Percentiles rank a stretch among this genome's conserved stretches.
phyloP scores from a whole-genome alignment of 2,113 vertebrate species.

The Macrotus californicus region DNA sequence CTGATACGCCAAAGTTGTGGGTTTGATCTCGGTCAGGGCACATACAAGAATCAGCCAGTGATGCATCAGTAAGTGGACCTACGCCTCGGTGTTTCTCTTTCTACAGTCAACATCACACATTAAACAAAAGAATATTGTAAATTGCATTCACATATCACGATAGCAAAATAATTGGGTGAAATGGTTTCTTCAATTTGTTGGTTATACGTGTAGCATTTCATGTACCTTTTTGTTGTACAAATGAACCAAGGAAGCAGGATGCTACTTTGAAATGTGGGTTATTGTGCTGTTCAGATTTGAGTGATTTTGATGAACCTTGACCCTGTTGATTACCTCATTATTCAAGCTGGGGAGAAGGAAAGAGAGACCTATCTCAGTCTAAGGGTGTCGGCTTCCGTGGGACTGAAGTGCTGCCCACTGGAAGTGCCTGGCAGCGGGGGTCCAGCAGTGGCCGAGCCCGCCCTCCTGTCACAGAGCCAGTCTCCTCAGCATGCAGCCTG shows the following conservation, averaged over 20 bases:
- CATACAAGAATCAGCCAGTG: too few species aligned
- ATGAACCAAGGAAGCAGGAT: neutral
- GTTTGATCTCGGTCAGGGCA: too few species aligned
- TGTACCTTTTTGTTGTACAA: neutral
- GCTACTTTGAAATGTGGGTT: neutral
- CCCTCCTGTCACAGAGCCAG: neutral
- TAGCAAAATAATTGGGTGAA: neutral
- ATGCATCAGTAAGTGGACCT: too few species aligned
- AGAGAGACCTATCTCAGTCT: neutral
- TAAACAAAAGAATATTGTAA: neutral
- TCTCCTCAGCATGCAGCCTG: neutral
- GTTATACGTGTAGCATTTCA: neutral
- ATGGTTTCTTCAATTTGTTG: neutral
- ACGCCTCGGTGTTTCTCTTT: too few species aligned
- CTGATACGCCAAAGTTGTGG: too few species aligned
- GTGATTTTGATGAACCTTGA: neutral
- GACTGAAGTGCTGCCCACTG: accelerated
- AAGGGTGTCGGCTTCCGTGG: too few species aligned
- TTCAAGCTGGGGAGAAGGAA: neutral
- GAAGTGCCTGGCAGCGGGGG: neutral
- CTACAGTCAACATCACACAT: too few species aligned
- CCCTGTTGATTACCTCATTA: neutral
- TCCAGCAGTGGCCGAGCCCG: accelerated
- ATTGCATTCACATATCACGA: neutral
- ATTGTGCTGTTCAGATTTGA: neutral